Evolutionary conservation across 2,797 vertebrate genomes (phyloP).

Genomic region (Sebastes melanostomus): DNA sequence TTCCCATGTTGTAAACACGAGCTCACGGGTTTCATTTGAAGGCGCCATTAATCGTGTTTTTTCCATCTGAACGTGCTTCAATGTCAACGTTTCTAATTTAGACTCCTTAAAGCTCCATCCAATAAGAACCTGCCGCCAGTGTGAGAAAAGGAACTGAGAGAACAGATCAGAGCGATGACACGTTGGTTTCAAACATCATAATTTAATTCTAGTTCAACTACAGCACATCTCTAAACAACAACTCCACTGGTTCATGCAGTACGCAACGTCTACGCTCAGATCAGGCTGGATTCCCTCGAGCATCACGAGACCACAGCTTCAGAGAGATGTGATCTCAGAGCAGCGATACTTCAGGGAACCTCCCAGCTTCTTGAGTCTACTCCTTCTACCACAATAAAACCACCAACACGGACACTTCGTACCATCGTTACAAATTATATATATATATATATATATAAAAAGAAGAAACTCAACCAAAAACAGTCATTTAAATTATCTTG

Average conservation of each 20-base stretch:
- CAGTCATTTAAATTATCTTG: conserved; percentile 78
- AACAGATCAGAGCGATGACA: background rate
- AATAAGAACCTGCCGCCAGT: background rate
- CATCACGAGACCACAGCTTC: too few relatives aligned
- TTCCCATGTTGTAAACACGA: too few relatives aligned
- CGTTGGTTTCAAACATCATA: background rate
- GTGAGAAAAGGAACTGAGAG: too few relatives aligned
- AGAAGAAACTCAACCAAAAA: conserved; percentile 64
- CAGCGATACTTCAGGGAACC: background rate
- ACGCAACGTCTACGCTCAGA: background rate
- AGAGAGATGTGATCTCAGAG: background rate
- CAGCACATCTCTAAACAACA: background rate
- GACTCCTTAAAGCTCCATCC: background rate
- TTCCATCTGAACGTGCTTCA: too few relatives aligned
- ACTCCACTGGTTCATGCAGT: background rate
- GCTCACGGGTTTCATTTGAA: too few relatives aligned
- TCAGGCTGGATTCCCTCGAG: background rate
- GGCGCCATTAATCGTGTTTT: too few relatives aligned
- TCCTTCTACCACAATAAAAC: conserved; percentile 78
- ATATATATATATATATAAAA: conserved; percentile 18
- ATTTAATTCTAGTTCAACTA: background rate
- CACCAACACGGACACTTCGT: conserved; percentile 87
- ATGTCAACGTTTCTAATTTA: too few relatives aligned
- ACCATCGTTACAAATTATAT: conserved; percentile 74
- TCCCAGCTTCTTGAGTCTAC: background rate